Evolutionary conservation across 2,888 invertebrate species (phyloP), one percentile per base, ranked within the genome.

Genomic region (Chamaedrilus cognettii): DNA sequence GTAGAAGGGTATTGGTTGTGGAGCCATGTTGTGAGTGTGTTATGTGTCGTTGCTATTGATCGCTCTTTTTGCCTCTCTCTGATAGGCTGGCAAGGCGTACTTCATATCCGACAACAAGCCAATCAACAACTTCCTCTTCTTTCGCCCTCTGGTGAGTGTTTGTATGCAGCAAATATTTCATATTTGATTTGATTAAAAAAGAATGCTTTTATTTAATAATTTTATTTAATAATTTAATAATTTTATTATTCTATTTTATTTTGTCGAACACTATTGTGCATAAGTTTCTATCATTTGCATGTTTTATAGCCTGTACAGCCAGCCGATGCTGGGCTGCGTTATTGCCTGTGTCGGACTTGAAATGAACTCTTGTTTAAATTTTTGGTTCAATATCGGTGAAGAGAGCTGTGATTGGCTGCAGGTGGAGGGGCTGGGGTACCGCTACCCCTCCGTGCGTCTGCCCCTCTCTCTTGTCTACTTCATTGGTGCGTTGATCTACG

Each of bases 101-200:
- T 84, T 85, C 72, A 79, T 86, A 28, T 83, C 83, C 34, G 86
- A 86, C 76, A 81, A 80, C 63, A 75, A 75, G 55, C 84, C 85
- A 7, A 78, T 85, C 31, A 83, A 84, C 69, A 83, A 83, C 59
- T 82, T 84, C 71, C 78, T 81, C 59, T 85, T 83, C 73, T 84
- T 84, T 72, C 74, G 78, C 62, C 84, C 84, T 11, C 68, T 85
- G 73, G 82, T 82, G 72, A 75, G 79, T 75, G 42, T n/a, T n/a
- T n/a, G n/a, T n/a, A n/a, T n/a, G 50, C 23, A n/a, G n/a, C n/a
- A n/a, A n/a, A n/a, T n/a, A n/a, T 33, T 31, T 11, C 55, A 49
- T 15, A 19, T 49, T 15, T 49, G 49, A 49, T 49, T 11, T 49
- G 11, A 15, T 49, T 49, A 19, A 15, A 59, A 11, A 59, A 59